These are phyloP conservation scores for Acleris holmiana DNA, from an alignment of 2,888 invertebrate genomes.

Conservation along the genomic window DNA sequence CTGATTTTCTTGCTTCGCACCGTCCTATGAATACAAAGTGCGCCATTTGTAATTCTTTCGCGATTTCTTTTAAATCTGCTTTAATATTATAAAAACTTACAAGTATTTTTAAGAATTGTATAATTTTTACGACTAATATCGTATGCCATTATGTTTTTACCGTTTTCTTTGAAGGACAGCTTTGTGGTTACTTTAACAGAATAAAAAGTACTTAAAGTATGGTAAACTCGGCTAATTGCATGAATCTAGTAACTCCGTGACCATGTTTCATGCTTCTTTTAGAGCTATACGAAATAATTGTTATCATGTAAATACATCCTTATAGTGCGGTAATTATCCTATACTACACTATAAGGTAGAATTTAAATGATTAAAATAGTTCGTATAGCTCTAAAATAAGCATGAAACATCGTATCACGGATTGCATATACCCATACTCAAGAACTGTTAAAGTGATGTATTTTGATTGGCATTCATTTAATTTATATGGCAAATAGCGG, in stretches of 20 bases:
- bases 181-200: not conserved
- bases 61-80: not conserved
- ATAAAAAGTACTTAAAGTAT: slow-evolving; percentile 5
- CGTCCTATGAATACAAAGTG: not conserved
- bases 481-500: slow-evolving; percentile 1
- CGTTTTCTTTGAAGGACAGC: not conserved
- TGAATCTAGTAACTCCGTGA: too few species aligned
- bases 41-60: not conserved
- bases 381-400: too few species aligned
- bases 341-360: too few species aligned
- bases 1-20: too few species aligned
- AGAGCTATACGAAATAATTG: too few species aligned
- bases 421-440: not conserved
- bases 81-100: not conserved
- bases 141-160: not conserved
- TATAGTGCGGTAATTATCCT: too few species aligned
- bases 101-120: not conserved
- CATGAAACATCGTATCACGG: too few species aligned
- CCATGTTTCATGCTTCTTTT: too few species aligned
- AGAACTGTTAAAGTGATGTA: slow-evolving; percentile 17
- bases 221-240: too few species aligned
- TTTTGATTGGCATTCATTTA: slow-evolving; percentile 11
- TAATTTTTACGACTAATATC: not conserved
- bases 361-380: too few species aligned
- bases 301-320: too few species aligned